phyloP scores from a whole-genome alignment of 2,113 vertebrate genomes.

The Papio anubis region DNA sequence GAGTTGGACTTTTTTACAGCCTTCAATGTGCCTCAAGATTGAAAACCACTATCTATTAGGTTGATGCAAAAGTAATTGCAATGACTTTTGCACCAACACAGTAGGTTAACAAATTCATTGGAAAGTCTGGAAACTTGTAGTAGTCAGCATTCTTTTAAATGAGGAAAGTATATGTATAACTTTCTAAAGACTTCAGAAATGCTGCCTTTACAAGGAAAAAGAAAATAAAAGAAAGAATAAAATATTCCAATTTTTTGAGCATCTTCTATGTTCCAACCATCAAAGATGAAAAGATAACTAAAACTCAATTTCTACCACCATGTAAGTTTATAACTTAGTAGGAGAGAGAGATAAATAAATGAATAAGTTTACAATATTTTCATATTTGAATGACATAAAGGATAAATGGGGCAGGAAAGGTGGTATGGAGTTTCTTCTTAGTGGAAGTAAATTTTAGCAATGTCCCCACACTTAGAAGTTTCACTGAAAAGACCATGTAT shows the following conservation, averaged over 20 bases:
- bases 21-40: neutral
- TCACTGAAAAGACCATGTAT: neutral
- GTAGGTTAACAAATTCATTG: neutral
- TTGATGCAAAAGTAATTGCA: no score
- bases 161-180: neutral
- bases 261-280: neutral
- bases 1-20: neutral
- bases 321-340: neutral
- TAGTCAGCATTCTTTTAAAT: neutral
- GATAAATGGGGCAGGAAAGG: neutral
- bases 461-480: neutral
- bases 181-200: neutral
- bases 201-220: neutral
- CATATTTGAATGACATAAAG: neutral
- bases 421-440: neutral
- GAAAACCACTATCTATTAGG: neutral
- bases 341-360: neutral
- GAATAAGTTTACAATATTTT: neutral
- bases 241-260: neutral
- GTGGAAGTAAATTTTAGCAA: neutral
- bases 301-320: neutral
- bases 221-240: neutral
- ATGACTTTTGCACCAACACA: no score
- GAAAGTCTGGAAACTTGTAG: neutral
- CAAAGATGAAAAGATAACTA: neutral